phyloP scores from a whole-genome alignment of 1,140 invertebrate species.

The Hyles euphorbiae region DNA sequence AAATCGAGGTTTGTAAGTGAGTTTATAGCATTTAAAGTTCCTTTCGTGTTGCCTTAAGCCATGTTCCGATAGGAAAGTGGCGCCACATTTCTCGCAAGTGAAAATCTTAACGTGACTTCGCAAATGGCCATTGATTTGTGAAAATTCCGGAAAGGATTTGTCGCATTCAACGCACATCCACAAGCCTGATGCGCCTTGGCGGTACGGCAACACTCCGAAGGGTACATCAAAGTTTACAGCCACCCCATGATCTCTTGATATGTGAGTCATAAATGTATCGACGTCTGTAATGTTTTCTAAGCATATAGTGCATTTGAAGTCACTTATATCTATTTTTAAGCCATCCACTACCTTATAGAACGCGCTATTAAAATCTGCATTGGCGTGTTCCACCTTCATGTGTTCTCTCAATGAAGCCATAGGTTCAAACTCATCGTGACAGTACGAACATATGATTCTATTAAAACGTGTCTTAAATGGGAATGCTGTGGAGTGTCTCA shows the following conservation, averaged over 20 bases:
- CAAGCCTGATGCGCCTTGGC: slow-evolving; percentile 43
- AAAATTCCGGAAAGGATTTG: slow-evolving; percentile 55
- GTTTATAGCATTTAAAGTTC: slow-evolving; percentile 60
- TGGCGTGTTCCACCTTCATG: slow-evolving; percentile 45
- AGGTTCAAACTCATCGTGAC: slow-evolving; percentile 58
- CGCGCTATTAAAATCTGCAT: slow-evolving; percentile 56
- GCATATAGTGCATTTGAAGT: slow-evolving; percentile 58
- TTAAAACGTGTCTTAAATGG: slow-evolving; percentile 68
- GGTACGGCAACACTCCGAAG: slow-evolving; percentile 58
- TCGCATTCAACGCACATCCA: slow-evolving; percentile 64
- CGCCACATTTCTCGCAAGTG: slow-evolving; percentile 61
- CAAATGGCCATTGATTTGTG: slow-evolving; percentile 59
- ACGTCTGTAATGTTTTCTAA: slow-evolving; percentile 37
- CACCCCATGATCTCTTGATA: slow-evolving; percentile 49
- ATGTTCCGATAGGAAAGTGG: slow-evolving; percentile 59
- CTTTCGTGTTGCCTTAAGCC: slow-evolving; percentile 58
- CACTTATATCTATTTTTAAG: slow-evolving; percentile 59
- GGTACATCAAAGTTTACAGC: slow-evolving; percentile 56
- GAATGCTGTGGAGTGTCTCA: slow-evolving; percentile 59
- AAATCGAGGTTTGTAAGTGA: slow-evolving; percentile 58
- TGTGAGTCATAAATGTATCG: slow-evolving; percentile 52
- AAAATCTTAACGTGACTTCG: slow-evolving; percentile 60
- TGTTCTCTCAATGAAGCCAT: slow-evolving; percentile 55
- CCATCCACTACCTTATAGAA: slow-evolving; percentile 63
- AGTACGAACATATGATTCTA: slow-evolving; percentile 63